These are phyloP conservation scores for Molanna angustata DNA, from an alignment of 2,888 invertebrate genomes.

Conservation along the genomic window DNA sequence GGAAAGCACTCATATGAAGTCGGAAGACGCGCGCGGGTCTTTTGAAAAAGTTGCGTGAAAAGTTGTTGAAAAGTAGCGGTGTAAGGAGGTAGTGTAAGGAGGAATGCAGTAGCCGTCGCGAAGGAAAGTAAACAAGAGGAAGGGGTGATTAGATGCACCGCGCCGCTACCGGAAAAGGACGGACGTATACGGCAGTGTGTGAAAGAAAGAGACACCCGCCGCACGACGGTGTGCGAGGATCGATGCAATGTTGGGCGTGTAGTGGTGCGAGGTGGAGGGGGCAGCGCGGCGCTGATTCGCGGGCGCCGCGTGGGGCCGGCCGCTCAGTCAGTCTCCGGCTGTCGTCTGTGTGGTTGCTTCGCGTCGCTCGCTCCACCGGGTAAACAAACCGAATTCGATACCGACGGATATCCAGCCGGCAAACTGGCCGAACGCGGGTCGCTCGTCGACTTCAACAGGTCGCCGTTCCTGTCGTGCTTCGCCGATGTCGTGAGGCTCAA, in stretches of 20 bases:
- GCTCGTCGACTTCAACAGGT: conserved; percentile 29
- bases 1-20: too few species aligned
- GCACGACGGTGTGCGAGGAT: conserved; percentile 11
- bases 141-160: conserved; percentile 24
- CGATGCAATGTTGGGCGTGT: conserved; percentile 17
- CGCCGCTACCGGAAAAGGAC: conserved; percentile 9
- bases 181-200: conserved; percentile 14
- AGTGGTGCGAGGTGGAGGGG: conserved; percentile 14
- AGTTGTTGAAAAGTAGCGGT: neutral
- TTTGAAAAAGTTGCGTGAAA: too few species aligned
- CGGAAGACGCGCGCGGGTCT: too few species aligned
- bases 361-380: conserved; percentile 10
- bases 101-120: conserved; percentile 8
- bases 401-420: conserved; percentile 18
- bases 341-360: conserved; percentile 38
- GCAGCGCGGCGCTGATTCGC: conserved; percentile 23
- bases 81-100: conserved; percentile 11
- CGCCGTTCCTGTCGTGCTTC: conserved; percentile 30
- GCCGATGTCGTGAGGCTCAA: conserved; percentile 27
- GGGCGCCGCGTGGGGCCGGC: conserved; percentile 30
- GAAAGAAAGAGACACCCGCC: conserved; percentile 3
- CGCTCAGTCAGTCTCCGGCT: conserved; percentile 36
- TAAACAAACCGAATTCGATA: conserved; percentile 23
- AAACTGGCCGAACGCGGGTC: conserved; percentile 27
- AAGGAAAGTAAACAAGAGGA: conserved; percentile 7